Evolutionary conservation across 2,113 vertebrate genomes (phyloP).

Genomic region (Eubucco bourcierii): DNA sequence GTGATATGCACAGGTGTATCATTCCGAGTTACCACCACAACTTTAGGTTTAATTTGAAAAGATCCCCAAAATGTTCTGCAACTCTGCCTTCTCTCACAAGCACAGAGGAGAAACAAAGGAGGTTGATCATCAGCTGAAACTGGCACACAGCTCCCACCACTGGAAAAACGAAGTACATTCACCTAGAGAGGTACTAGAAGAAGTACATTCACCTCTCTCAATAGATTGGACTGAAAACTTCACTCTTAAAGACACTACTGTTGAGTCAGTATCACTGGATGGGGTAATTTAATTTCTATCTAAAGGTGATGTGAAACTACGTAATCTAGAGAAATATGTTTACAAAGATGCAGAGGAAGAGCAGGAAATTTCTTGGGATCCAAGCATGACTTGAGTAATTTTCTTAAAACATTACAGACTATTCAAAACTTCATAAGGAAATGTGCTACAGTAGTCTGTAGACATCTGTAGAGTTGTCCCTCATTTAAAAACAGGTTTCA

Average conservation of each 20-base stretch:
- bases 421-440: not conserved
- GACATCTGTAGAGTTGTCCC: not conserved
- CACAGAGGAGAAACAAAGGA: not conserved
- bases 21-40: not conserved
- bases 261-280: fast-evolving
- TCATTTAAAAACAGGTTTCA: not conserved
- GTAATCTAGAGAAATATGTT: not conserved
- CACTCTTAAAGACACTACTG: not conserved
- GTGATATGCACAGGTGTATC: not conserved
- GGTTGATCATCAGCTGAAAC: not conserved
- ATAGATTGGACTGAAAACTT: not conserved
- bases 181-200: not conserved
- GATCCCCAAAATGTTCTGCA: not conserved
- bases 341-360: not conserved
- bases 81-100: not conserved
- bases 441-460: fast-evolving
- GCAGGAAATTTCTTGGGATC: not conserved
- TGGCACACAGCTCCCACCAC: not conserved
- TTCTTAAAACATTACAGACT: not conserved
- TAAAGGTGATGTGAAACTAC: not conserved
- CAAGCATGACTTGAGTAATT: not conserved
- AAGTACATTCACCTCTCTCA: not conserved
- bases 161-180: not conserved
- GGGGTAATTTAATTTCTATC: not conserved
- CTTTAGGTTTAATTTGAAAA: not conserved